These are phyloP conservation scores for Diachasma alloeum DNA, from an alignment of 1,140 invertebrate genomes.

Conservation along the genomic window DNA sequence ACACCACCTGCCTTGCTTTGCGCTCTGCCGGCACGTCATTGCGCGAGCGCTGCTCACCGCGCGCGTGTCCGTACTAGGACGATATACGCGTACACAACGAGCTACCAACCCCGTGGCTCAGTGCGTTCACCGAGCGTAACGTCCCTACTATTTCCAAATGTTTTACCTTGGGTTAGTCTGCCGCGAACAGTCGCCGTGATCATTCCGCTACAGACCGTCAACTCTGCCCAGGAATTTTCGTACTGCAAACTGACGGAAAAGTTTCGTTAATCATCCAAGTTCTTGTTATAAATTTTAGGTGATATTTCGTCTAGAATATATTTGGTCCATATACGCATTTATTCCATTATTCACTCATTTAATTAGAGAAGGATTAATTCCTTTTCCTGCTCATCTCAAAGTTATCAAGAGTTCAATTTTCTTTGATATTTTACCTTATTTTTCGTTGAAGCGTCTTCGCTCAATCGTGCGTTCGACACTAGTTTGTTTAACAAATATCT, in stretches of 20 bases:
- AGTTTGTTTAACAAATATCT: background rate
- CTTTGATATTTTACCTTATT: no score
- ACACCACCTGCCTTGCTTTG: background rate
- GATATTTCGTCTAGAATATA: no score
- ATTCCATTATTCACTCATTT: no score
- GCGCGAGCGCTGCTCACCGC: slow-evolving; percentile 25
- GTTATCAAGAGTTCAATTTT: no score
- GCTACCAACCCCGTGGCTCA: background rate
- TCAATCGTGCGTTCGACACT: background rate
- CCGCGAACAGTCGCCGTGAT: slow-evolving; percentile 39
- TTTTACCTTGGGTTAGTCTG: slow-evolving; percentile 35
- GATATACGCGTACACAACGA: slow-evolving; percentile 12
- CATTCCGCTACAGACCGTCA: background rate
- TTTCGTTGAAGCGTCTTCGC: background rate
- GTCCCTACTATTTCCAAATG: slow-evolving; percentile 24
- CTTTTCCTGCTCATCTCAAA: no score
- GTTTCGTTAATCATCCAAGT: no score
- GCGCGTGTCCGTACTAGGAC: slow-evolving; percentile 32
- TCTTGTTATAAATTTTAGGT: no score
- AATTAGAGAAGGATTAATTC: no score
- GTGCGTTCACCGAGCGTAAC: background rate
- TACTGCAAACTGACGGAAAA: no score
- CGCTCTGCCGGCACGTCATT: slow-evolving; percentile 13
- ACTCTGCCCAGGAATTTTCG: no score
- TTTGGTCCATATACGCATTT: no score